A percentile compares a stretch with the other conserved stretches of the same genome.
phyloP scores from a whole-genome alignment of 1,140 invertebrate species.

The Trichomalopsis sarcophagae region DNA sequence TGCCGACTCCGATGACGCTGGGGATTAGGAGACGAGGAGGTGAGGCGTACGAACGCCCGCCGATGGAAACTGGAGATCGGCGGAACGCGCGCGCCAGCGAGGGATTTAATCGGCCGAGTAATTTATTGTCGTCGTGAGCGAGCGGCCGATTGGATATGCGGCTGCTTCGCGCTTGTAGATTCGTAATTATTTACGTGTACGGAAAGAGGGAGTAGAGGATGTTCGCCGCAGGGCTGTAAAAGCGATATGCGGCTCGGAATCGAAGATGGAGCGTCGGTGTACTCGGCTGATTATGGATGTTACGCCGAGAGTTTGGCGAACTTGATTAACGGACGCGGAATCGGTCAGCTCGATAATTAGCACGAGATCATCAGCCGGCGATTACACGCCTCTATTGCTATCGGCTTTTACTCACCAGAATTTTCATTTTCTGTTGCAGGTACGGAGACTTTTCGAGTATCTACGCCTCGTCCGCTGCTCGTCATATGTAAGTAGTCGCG shows the following conservation, averaged over 20 bases:
- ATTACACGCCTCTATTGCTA: background rate
- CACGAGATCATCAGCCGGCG: background rate
- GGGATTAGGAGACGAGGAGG: constrained; percentile 7
- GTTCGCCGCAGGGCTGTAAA: background rate
- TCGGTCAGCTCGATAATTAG: background rate
- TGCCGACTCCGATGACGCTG: background rate
- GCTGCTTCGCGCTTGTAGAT: constrained; percentile 21
- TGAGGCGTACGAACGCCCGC: background rate
- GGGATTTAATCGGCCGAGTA: constrained; percentile 42
- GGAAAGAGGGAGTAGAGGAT: background rate
- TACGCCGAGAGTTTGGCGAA: background rate
- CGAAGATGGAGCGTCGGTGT: background rate
- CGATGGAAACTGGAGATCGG: constrained; percentile 24
- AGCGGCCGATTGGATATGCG: background rate
- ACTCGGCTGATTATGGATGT: background rate
- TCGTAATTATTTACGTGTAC: constrained; percentile 37
- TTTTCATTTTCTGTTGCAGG: background rate
- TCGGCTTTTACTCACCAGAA: background rate
- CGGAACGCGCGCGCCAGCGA: background rate
- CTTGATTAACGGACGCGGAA: background rate
- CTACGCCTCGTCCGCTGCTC: too few species aligned
- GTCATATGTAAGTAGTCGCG: too few species aligned
- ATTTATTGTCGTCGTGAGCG: constrained; percentile 34
- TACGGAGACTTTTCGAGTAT: too few species aligned
- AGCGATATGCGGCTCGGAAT: background rate